These are phyloP conservation scores for Idaea straminata DNA, from an alignment of 2,888 invertebrate genomes.

Conservation along the genomic window DNA sequence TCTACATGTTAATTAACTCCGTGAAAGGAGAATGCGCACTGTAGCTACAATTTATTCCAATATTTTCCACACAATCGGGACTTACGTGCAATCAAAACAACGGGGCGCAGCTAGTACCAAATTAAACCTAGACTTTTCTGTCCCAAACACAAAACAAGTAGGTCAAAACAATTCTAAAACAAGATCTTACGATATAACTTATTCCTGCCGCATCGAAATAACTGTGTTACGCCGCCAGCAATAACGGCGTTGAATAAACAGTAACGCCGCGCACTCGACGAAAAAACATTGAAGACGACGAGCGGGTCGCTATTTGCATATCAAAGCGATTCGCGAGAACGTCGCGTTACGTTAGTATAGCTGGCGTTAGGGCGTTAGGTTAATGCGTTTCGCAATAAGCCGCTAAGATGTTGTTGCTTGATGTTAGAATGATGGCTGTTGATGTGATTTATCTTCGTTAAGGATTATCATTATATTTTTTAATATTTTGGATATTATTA, in stretches of 20 bases:
- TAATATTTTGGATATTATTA: background rate
- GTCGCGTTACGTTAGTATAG: conserved; percentile 23
- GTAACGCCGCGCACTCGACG: conserved; percentile 14
- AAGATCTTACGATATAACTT: conserved; percentile 12
- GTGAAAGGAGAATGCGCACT: background rate
- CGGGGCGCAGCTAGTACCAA: background rate
- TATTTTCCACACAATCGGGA: background rate
- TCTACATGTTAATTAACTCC: background rate
- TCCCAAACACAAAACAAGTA: background rate
- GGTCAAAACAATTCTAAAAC: conserved; percentile 6
- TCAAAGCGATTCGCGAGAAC: conserved; percentile 27
- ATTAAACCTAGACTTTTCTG: background rate
- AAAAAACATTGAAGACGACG: conserved; percentile 25
- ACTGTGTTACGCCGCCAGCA: conserved; percentile 18
- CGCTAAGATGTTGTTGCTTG: conserved; percentile 1
- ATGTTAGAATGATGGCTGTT: conserved; percentile 2
- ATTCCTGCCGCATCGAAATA: conserved; percentile 21
- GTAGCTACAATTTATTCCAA: too few relatives aligned
- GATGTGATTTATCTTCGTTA: conserved; percentile 2
- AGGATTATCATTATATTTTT: background rate
- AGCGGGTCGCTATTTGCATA: conserved; percentile 27
- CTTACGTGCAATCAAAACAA: background rate
- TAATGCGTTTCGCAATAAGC: conserved; percentile 21
- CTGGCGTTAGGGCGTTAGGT: conserved; percentile 14
- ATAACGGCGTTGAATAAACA: conserved; percentile 28